Conservation (phyloP, 2,797 vertebrate species). For the Intellagama lesueurii region DNA sequence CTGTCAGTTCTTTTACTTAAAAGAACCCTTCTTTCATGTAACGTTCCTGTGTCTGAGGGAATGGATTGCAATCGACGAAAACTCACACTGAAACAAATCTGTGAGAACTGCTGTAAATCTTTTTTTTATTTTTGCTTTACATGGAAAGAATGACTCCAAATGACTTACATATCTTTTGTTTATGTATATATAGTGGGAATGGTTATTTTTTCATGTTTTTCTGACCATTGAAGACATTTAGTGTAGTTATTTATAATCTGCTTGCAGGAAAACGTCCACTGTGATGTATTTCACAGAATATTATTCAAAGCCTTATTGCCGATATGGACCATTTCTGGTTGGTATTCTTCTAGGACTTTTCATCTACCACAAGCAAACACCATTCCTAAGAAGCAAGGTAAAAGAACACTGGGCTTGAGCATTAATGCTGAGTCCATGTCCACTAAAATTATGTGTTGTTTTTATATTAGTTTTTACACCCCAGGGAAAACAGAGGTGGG, state of each 20-base stretch:
- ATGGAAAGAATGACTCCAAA: neutral
- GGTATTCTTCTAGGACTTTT: conserved; percentile 84
- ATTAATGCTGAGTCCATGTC: neutral
- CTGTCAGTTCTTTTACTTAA: neutral
- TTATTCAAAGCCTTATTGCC: conserved; percentile 88
- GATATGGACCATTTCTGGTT: conserved; percentile 86
- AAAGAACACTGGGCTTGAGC: neutral
- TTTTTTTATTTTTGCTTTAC: too few species aligned
- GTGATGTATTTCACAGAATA: conserved; percentile 71
- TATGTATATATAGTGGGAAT: neutral
- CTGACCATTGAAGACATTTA: neutral
- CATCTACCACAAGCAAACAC: conserved; percentile 75
- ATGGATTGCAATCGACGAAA: neutral
- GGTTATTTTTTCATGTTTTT: neutral
- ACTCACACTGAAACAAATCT: too few species aligned
- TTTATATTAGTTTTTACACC: neutral
- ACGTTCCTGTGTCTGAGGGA: neutral
- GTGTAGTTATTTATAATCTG: neutral
- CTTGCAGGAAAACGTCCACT: conserved; percentile 46
- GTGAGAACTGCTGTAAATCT: too few species aligned
- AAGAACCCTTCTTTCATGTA: neutral
- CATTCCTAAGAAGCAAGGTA: conserved; percentile 82
- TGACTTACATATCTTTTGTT: neutral
- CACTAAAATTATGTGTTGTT: neutral
- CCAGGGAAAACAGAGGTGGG: neutral